Percentiles rank a stretch among this genome's conserved stretches.
Conservation (phyloP, 2,113 vertebrate genomes). For the Callopanchax toddi region DNA sequence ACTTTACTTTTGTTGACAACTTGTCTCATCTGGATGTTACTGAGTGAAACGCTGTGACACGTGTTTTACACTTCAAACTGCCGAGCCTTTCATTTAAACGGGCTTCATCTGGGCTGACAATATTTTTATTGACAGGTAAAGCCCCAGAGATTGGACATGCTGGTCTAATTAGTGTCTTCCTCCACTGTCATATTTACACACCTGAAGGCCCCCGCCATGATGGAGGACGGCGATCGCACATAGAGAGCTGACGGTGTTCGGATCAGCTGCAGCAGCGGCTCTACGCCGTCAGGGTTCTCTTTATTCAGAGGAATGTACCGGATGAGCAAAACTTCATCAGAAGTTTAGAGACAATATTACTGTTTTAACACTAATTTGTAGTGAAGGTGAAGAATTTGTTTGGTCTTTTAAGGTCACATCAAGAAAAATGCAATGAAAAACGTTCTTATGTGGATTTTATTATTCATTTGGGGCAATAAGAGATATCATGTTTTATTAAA, state of each 20-base stretch:
- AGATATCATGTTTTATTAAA: neutral
- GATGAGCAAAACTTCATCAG: neutral
- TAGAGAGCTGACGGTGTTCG: slow-evolving; percentile 14
- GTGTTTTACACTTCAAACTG: slow-evolving; percentile 72
- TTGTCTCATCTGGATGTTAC: slow-evolving; percentile 56
- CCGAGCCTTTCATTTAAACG: slow-evolving; percentile 56
- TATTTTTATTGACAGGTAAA: slow-evolving; percentile 74
- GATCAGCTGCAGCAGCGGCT: neutral
- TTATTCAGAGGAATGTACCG: neutral
- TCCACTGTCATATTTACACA: slow-evolving; percentile 40
- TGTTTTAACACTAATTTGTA: too few species aligned
- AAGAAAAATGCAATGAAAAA: too few species aligned
- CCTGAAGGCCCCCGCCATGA: slow-evolving; percentile 20
- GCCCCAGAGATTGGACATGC: slow-evolving; percentile 58
- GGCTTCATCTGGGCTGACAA: slow-evolving; percentile 57
- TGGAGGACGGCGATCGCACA: slow-evolving; percentile 42
- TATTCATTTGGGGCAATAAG: too few species aligned
- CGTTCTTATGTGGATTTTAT: too few species aligned
- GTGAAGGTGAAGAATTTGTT: too few species aligned
- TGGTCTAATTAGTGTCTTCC: slow-evolving; percentile 70
- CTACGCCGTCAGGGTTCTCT: slow-evolving; percentile 1
- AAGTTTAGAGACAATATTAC: neutral
- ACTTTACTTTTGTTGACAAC: slow-evolving; percentile 68
- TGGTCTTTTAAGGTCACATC: too few species aligned
- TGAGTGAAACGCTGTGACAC: slow-evolving; percentile 60